Base-by-base conservation (phyloP, 2,113 vertebrate species). In the Aphelocoma coerulescens region DNA sequence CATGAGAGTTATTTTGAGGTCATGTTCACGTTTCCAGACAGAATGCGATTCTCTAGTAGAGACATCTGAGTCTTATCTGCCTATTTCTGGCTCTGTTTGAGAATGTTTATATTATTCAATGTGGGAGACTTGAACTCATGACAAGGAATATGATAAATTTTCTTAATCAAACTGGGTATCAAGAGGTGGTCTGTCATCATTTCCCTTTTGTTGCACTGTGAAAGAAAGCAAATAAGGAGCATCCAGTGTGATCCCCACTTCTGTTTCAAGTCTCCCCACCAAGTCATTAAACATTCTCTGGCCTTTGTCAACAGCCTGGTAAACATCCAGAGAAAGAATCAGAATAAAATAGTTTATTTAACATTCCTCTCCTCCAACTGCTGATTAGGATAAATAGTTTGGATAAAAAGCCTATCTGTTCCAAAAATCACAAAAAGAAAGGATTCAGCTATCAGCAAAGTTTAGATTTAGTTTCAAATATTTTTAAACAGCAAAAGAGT, bases 371-470 rank as follows among this genome's bases (percentile, higher is more conserved):
- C 94, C 94, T 98, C 97, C 97, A 98, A 98, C 96, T 98, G 96
- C 97, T 98, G 98, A 98, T 98, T 98, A 98, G 96, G 97, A 98
- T 98, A 98, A 98, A 98, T 98, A 98, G 97, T 98, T 98, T 98
- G 97, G 96, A 98, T 98, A 98, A 98, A 98, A 96, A 85, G 93
- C 77, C 92, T 98, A 98, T 98, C 96, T 97, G 97, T 96, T 98
- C 98, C 98, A 98, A 98, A 88, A 98, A 98, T 98, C 97, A 97
- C 97, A 98, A 97, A 97, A 97, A 97, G 95, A 97, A 98, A 97
- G 76, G 84, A 95, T 96, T 97, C 97, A 92, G 93, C 88, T 97
- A 97, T 97, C 97, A 96, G 89, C 77, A 66, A 94, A 97, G 97
- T 98, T 98, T 98, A 97, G 96, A 98, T 96, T 98, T 87, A 78